Evolutionary conservation across 1,140 invertebrate genomes (phyloP).

Genomic region (Octopus bimaculoides): DNA sequence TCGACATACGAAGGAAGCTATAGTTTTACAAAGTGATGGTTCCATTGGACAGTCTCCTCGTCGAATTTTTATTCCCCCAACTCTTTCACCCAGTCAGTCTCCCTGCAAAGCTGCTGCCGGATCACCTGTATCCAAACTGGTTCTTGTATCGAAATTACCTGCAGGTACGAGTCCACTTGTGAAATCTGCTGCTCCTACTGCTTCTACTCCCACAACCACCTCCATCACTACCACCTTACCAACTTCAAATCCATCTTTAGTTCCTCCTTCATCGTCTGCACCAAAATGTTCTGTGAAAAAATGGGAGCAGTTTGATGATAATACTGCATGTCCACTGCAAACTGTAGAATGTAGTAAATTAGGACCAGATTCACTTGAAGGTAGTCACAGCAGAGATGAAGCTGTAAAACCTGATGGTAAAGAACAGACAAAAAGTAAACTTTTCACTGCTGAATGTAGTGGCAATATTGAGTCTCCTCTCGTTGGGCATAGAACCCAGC

Average conservation of each 20-base stretch:
- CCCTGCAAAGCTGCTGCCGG: conserved; percentile 29
- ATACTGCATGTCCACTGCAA: neutral
- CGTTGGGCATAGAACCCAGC: neutral
- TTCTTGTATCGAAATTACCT: conserved; percentile 3
- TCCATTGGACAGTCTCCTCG: conserved; percentile 39
- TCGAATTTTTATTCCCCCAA: conserved; percentile 47
- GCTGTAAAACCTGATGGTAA: neutral
- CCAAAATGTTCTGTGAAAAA: neutral
- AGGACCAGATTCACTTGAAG: neutral
- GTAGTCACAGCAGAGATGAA: neutral
- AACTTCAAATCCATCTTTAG: neutral
- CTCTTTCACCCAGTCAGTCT: conserved; percentile 38
- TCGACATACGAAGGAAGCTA: conserved; percentile 43
- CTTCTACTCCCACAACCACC: neutral
- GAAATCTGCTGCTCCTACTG: neutral
- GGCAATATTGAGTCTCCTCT: neutral
- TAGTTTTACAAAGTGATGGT: conserved; percentile 41
- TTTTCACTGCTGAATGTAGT: neutral
- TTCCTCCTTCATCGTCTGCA: neutral
- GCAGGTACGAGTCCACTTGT: neutral
- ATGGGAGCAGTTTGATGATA: neutral
- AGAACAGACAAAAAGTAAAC: neutral
- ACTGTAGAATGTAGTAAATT: neutral
- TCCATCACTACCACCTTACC: neutral
- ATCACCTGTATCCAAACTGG: conserved; percentile 14